These are phyloP conservation scores for Dipodomys merriami DNA, from an alignment of 2,113 vertebrate species.

Conservation along the genomic window DNA sequence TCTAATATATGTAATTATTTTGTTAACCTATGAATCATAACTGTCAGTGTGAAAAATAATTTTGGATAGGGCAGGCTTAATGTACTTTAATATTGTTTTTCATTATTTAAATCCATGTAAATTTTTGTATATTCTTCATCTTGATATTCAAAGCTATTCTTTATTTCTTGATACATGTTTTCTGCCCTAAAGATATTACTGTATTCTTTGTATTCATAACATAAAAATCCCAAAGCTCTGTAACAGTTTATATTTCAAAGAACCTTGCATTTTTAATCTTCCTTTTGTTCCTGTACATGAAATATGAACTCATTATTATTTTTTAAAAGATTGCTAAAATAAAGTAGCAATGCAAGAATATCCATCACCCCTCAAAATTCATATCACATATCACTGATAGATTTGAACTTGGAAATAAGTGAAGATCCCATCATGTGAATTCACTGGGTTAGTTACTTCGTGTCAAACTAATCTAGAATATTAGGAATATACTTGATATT, in stretches of 20 bases:
- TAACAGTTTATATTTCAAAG: neutral
- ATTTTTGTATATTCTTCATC: conserved; percentile 48
- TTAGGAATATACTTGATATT: neutral
- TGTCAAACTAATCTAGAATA: neutral
- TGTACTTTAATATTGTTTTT: conserved; percentile 70
- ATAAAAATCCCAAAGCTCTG: neutral
- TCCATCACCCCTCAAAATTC: neutral
- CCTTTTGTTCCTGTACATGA: neutral
- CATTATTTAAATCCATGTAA: conserved; percentile 75
- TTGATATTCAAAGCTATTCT: conserved; percentile 59
- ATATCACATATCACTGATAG: conserved; percentile 3
- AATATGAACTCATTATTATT: conserved; percentile 7
- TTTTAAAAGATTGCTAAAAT: neutral
- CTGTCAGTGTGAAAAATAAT: conserved; percentile 69
- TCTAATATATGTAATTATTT: conserved; percentile 65
- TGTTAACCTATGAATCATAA: conserved; percentile 65
- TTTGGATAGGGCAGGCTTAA: conserved; percentile 63
- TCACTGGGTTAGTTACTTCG: neutral
- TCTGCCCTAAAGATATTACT: neutral
- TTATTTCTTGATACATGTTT: neutral
- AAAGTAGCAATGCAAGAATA: neutral
- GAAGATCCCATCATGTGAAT: neutral
- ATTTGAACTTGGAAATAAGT: conserved; percentile 26
- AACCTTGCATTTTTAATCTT: neutral
- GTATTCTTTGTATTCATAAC: conserved; percentile 19